A percentile compares a stretch with the other conserved stretches of the same genome.
Evolutionary conservation across 92 coral and sea anemone genomes (phyloP).

Genomic region (Bergia puertoricense): DNA sequence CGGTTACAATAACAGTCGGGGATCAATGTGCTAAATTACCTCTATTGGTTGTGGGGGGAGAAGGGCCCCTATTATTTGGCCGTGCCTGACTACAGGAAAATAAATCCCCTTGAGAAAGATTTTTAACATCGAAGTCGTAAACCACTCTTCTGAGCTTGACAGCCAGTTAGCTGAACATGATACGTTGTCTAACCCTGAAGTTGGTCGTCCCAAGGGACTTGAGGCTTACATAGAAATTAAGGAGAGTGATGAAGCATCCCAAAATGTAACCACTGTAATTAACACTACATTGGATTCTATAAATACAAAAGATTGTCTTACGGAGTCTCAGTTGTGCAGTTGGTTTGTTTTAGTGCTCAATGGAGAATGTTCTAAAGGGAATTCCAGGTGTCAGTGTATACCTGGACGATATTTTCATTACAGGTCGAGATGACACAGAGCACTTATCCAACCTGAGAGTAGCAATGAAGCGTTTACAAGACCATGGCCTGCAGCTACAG

Average conservation of each 20-base stretch:
- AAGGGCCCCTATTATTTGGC: conserved; percentile 34
- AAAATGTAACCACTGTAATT: too few relatives aligned
- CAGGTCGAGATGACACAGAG: conserved; percentile 40
- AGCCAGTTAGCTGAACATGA: conserved; percentile 4
- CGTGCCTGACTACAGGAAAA: conserved; percentile 17
- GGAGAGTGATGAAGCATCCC: conserved; percentile 24
- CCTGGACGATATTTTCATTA: conserved; percentile 42
- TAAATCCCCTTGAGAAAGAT: conserved; percentile 8
- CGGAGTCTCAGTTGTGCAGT: conserved; percentile 9
- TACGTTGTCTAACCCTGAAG: conserved; percentile 13
- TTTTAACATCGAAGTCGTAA: conserved; percentile 18
- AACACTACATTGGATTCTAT: too few relatives aligned
- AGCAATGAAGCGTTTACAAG: conserved; percentile 41
- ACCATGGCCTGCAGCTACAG: conserved; percentile 35
- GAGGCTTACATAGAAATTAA: conserved; percentile 37
- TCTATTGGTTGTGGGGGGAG: conserved; percentile 5
- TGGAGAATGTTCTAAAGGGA: conserved; percentile 36
- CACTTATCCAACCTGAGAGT: conserved; percentile 43
- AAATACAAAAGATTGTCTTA: background rate
- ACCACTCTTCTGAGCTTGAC: conserved; percentile 22
- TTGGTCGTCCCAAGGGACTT: conserved; percentile 8
- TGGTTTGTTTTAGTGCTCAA: conserved; percentile 38
- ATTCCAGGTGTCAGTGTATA: conserved; percentile 37
- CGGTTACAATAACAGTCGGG: background rate
- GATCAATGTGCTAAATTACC: conserved; percentile 33